Base-by-base conservation (phyloP, 1,140 invertebrate species). In the Procambarus virginalis region DNA sequence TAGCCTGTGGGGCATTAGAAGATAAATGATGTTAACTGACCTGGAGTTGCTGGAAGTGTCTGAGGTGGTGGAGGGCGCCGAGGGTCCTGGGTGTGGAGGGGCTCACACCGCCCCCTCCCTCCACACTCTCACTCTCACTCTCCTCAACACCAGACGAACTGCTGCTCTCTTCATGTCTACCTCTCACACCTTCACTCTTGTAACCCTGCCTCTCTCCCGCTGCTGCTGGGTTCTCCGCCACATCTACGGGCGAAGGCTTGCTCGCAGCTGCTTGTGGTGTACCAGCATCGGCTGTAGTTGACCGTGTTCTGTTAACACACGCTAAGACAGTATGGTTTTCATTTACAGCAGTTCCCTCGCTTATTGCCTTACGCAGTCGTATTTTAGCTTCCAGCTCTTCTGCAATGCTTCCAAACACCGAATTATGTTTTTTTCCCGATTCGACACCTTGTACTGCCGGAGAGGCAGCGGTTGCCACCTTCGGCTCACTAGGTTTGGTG, bases 371-470 rank as follows among this genome's bases (percentile, higher is more conserved):
- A n/a, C 88, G 70, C 3, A 68, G 20, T 20, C 82, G 81, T 34
- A 89, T 22, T 51, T 84, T 89, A 14, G 81, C 81, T 51, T 89
- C 81, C 5, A 89, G 58, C 48, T 89, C 88, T 20, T 89, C 88
- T 34, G 88, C 73, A 48, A 89, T 45, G 48, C 58, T 84, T 17
- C 12, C 45, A 51, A 14, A 45, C 48, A 51, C 34, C 2, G 48
- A 6, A 73, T 68, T 70, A 46, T 17, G 82, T 73, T 75, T 70
- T 34, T 60, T 17, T 64, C n/a, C 49, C 46, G 46, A 48, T 14
- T 78, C 5, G 17, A 49, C 46, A 8, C 17, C 4, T 20, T 45
- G 46, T 12, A 17, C 46, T 55, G 20, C 10, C 10, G 14, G 14
- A 8, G 17, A 6, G 10, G n/a, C 49, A 14, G 78, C 9, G 2